Conservation (phyloP, 92 coral and sea anemone species). For the Desmophyllum pertusum region DNA sequence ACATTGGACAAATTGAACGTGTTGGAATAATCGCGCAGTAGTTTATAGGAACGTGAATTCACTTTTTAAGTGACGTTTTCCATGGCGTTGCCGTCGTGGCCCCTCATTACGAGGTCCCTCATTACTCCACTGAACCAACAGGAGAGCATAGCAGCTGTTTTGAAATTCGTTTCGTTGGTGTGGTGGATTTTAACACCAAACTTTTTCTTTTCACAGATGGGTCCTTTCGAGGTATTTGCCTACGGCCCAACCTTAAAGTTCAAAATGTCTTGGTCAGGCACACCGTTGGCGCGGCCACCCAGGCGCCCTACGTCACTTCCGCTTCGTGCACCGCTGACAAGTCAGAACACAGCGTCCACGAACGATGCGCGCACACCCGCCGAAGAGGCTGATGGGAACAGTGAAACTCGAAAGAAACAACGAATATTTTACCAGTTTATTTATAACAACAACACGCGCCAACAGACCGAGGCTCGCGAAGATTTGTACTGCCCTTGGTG, state of each 20-base stretch:
- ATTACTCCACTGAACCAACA: background rate
- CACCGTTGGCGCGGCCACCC: slow-evolving; percentile 71
- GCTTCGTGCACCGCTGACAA: slow-evolving; percentile 69
- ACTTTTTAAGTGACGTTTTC: no score
- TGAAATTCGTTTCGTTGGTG: background rate
- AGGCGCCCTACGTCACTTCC: slow-evolving; percentile 76
- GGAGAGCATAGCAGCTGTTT: background rate
- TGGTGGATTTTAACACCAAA: background rate
- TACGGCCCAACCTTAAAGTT: slow-evolving; percentile 98
- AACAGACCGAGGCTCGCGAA: slow-evolving; percentile 96
- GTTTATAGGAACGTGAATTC: no score
- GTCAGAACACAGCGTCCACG: slow-evolving; percentile 60
- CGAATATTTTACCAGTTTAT: slow-evolving; percentile 95
- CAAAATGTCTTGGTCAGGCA: slow-evolving; percentile 89
- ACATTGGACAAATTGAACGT: no score
- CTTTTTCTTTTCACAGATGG: slow-evolving; percentile 70
- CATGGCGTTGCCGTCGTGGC: no score
- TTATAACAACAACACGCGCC: slow-evolving; percentile 94
- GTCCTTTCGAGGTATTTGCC: slow-evolving; percentile 97
- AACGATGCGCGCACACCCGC: slow-evolving; percentile 46
- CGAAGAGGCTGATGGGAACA: slow-evolving; percentile 66
- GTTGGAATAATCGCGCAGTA: no score
- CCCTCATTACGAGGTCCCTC: no score
- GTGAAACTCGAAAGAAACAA: slow-evolving; percentile 68
- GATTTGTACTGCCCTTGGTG: slow-evolving; percentile 98